phyloP scores from a whole-genome alignment of 2,113 vertebrate species.

The Cyprinus carpio region DNA sequence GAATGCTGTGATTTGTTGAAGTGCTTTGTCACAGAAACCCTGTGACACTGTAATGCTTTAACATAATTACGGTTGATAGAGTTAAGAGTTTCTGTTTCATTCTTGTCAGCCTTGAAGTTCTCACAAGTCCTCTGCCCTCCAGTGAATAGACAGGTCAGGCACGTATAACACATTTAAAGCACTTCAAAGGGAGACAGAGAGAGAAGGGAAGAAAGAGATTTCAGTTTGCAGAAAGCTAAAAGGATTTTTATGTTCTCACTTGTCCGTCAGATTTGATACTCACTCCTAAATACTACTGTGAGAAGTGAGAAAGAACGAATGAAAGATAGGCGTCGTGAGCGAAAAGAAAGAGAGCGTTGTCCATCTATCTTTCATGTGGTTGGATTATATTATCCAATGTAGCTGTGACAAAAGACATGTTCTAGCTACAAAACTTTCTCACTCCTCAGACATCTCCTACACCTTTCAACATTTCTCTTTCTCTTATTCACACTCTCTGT shows the following conservation, averaged over 20 bases:
- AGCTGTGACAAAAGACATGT: constrained; percentile 66
- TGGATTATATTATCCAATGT: constrained; percentile 69
- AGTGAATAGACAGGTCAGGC: constrained; percentile 64
- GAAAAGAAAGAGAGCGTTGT: constrained; percentile 39
- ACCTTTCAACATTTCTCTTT: constrained; percentile 25
- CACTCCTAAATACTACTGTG: constrained; percentile 64
- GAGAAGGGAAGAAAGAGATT: constrained; percentile 36
- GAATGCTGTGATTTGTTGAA: not conserved
- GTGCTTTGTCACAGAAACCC: constrained; percentile 3
- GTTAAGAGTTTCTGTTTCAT: not conserved
- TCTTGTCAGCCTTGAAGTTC: constrained; percentile 17
- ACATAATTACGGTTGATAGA: not conserved
- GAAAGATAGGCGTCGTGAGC: constrained; percentile 25
- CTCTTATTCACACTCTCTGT: constrained; percentile 41
- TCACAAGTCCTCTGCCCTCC: constrained; percentile 24
- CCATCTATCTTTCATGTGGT: constrained; percentile 70
- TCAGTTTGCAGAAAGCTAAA: constrained; percentile 66
- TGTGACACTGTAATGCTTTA: not conserved
- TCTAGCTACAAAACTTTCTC: constrained; percentile 62
- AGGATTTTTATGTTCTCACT: constrained; percentile 79
- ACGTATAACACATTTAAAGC: constrained; percentile 41
- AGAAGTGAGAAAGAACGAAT: constrained; percentile 48
- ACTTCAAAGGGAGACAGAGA: constrained; percentile 40
- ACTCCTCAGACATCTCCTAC: constrained; percentile 41
- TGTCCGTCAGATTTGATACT: constrained; percentile 57